phyloP scores from a whole-genome alignment of 2,888 invertebrate species.

The Sialis lutaria region DNA sequence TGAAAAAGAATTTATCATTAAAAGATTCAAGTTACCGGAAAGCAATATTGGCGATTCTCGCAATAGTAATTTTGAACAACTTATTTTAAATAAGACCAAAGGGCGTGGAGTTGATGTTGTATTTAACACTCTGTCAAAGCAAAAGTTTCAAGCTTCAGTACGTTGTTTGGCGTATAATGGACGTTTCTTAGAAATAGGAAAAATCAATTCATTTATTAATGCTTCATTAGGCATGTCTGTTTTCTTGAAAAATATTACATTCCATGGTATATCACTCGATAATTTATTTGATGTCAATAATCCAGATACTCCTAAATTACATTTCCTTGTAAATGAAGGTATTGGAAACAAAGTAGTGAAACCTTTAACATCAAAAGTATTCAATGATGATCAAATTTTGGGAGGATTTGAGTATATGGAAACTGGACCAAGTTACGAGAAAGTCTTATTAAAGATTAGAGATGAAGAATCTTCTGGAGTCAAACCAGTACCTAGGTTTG shows the following conservation, averaged over 20 bases:
- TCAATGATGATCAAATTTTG: conserved; percentile 31
- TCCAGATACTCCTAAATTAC: conserved; percentile 26
- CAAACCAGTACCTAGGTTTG: too few relatives aligned
- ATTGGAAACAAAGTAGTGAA: conserved; percentile 32
- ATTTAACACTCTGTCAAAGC: conserved; percentile 41
- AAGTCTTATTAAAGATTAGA: conserved; percentile 23
- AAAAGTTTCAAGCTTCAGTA: conserved; percentile 29
- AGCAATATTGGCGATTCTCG: background rate
- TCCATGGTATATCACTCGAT: conserved; percentile 43
- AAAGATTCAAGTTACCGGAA: background rate
- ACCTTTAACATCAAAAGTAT: conserved; percentile 34
- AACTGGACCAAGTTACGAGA: conserved; percentile 38
- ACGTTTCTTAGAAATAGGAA: conserved; percentile 45
- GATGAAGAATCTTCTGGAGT: conserved; percentile 12
- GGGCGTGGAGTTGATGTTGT: conserved; percentile 41
- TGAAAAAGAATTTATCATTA: background rate
- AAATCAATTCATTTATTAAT: conserved; percentile 38
- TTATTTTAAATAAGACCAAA: conserved; percentile 31
- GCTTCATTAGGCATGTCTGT: conserved; percentile 30
- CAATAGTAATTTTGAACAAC: conserved; percentile 14
- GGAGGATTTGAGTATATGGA: conserved; percentile 30
- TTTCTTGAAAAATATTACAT: conserved; percentile 38
- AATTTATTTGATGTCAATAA: conserved; percentile 30
- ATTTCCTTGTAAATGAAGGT: conserved; percentile 26
- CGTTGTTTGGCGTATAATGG: conserved; percentile 22